Evolutionary conservation across 1,140 invertebrate species (phyloP), one percentile per base, ranked within the genome.

Genomic region (Agraylea sexmaculata): DNA sequence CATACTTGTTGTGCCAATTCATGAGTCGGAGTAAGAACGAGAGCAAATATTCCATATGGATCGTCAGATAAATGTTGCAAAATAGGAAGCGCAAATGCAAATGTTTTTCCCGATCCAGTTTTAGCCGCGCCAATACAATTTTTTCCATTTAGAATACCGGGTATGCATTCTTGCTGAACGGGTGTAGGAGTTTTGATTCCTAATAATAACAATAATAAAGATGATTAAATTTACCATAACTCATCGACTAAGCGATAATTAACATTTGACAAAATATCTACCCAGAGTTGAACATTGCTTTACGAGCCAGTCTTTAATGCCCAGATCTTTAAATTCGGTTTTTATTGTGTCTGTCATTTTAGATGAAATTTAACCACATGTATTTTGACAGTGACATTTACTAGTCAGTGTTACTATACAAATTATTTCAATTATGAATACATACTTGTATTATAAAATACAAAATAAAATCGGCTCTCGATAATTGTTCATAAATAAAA

Each of bases 91-190:
- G 88, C 90, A 76, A 97, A 99, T 0, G 93, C 87, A 53, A 94
- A 78, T 4, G 94, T 98, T 73, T 99, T 99, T 22, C 95, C 95
- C 38, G 90, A 95, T 15, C 94, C 95, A 22, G 95, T 98, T 70
- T 96, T 92, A 1, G 92, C 91, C 50, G 90, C 82, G 11, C 91
- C 93, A 54, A 98, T 91, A 39, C 90, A 84, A 70, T 97, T 88
- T 52, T 77, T 68, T 0, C 89, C 89, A 47, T 67, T 50, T 29
- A 96, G 60, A 50, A 95, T 90, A 20, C 73, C 62, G 23, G 83
- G 78, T 51, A 91, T 86, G 53, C 85, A 89, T 47, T 80, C 76
- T 53, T 72, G 56, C 60, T 92, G 88, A 43, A 92, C 87, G n/a
- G 78, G 75, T 2, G 90, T 93, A 20, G 90, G 87, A 36, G 68